These are phyloP conservation scores for Lampropteryx suffumata DNA, from an alignment of 2,888 invertebrate species.

Conservation along the genomic window DNA sequence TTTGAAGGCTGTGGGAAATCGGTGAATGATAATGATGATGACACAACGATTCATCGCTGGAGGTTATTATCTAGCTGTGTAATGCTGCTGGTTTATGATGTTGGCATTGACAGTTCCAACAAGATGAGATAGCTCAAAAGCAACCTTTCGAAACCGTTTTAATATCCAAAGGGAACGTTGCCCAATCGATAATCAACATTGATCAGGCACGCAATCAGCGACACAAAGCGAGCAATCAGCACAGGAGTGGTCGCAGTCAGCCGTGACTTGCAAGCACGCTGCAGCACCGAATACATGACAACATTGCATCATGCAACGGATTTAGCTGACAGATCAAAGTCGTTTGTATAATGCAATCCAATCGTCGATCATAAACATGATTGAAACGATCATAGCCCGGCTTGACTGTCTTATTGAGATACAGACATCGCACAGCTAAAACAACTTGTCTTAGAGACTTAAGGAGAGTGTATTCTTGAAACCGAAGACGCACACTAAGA, in stretches of 20 bases:
- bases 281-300: slow-evolving; percentile 14
- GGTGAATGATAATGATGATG: no score
- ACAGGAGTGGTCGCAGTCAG: slow-evolving; percentile 28
- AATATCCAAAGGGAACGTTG: slow-evolving; percentile 18
- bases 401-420: no score
- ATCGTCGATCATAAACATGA: neutral
- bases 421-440: no score
- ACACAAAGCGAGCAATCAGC: slow-evolving; percentile 28
- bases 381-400: no score
- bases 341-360: neutral
- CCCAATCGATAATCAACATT: slow-evolving; percentile 15
- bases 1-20: no score
- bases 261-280: slow-evolving; percentile 26
- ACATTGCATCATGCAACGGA: slow-evolving; percentile 1
- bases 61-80: no score
- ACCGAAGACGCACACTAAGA: no score
- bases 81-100: no score
- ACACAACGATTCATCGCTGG: no score
- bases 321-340: slow-evolving; percentile 4
- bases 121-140: no score
- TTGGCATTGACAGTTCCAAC: neutral
- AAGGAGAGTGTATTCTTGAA: no score
- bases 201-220: slow-evolving; percentile 27
- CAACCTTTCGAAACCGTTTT: neutral
- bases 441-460: no score